Evolutionary conservation across 2,797 vertebrate genomes (phyloP), one percentile per base, ranked within the genome.

Genomic region (Muscicapa striata): DNA sequence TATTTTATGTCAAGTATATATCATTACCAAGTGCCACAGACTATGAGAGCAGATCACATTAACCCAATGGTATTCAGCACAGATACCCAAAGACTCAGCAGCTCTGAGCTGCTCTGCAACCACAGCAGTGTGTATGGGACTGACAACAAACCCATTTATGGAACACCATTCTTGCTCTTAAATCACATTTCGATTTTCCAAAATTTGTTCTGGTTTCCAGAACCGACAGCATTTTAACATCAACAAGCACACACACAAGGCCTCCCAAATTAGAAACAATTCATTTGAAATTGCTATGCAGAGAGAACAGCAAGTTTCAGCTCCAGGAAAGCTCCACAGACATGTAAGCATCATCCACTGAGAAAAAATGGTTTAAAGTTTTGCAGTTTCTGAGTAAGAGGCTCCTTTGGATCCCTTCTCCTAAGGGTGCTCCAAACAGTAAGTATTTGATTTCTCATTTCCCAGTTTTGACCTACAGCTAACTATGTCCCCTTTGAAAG

Each of bases 211-310:
- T 73, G 36, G 61, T 89, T 94, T 96, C 81, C 64, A 85, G 88
- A 70, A 86, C 88, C 87, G 62, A 95, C 72, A 84, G 90, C 75
- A 68, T 87, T 93, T 89, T 84, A 92, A 81, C 72, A 87, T 69
- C 91, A 96, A 87, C 64, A 94, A 81, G 91, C 80, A 88, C 41
- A 78, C 67, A 88, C 14, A 69, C 38, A 61, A 89, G 82, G 70
- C 63, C 70, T 68, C 84, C 45, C 76, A 91, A 92, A 96, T 94
- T 95, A 95, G 89, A 94, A 96, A 89, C 92, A 96, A 93, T 87
- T 92, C 36, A 89, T 63, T 29, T 89, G 73, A 92, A 96, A 95
- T 59, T 87, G 79, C 75, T 95, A 84, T 84, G 84, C 87, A 95
- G 87, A 94, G 61, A 87, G 84, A 96, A 94, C 75, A 90, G 58